phyloP scores from a whole-genome alignment of 2,797 vertebrate species.

The Limosa lapponica region DNA sequence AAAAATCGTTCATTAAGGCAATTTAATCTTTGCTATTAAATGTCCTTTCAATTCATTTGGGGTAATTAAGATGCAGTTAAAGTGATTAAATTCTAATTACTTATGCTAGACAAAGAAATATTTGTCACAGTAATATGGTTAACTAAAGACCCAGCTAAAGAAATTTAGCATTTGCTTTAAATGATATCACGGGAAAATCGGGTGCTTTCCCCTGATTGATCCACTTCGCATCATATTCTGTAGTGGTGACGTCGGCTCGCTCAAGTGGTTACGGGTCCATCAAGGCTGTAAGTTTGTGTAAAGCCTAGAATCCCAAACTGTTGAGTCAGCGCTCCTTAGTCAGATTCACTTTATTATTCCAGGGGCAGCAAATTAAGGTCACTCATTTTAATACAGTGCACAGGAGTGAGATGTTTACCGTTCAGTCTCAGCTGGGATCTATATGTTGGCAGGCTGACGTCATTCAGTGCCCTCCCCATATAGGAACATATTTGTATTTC shows the following conservation, averaged over 20 bases:
- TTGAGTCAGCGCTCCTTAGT: not conserved
- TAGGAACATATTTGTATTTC: rapidly evolving
- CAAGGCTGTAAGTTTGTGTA: constrained; percentile 9
- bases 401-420: not conserved
- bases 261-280: constrained; percentile 34
- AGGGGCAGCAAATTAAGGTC: constrained; percentile 27
- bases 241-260: constrained; percentile 22
- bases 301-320: constrained; percentile 8
- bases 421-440: not conserved
- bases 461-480: not conserved
- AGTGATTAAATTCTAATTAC: constrained; percentile 82
- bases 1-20: constrained; percentile 82
- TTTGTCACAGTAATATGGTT: constrained; percentile 79
- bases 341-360: constrained; percentile 30
- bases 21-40: constrained; percentile 84
- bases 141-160: constrained; percentile 69
- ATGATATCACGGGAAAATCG: constrained; percentile 65
- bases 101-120: constrained; percentile 77
- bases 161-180: constrained; percentile 74
- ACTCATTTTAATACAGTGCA: not conserved
- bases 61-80: constrained; percentile 81
- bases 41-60: constrained; percentile 78
- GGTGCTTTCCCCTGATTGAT: constrained; percentile 74
- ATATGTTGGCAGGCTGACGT: not conserved
- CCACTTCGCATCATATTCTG: constrained; percentile 40